phyloP scores from a whole-genome alignment of 2,113 vertebrate genomes.

The Austrofundulus limnaeus region DNA sequence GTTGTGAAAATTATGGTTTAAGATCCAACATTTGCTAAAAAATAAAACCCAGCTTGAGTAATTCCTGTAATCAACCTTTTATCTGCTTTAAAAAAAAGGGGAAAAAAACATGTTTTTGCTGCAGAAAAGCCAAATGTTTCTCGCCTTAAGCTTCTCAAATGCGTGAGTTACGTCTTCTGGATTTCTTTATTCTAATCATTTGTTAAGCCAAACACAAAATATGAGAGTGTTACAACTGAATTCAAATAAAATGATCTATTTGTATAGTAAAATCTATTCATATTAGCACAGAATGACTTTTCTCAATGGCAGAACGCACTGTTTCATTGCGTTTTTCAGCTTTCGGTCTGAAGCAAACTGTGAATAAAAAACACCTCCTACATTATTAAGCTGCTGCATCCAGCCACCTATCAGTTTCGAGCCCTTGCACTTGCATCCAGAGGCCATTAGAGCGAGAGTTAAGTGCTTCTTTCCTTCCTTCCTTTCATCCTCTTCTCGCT shows the following conservation, averaged over 20 bases:
- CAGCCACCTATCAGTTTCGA: constrained; percentile 54
- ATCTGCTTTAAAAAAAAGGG: too few species aligned
- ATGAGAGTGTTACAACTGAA: too few species aligned
- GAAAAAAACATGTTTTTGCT: too few species aligned
- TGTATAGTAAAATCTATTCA: too few species aligned
- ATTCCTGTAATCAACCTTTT: too few species aligned
- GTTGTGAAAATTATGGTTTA: too few species aligned
- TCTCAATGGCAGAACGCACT: constrained; percentile 25
- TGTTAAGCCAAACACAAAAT: not conserved
- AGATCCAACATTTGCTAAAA: too few species aligned
- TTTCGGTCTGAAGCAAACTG: constrained; percentile 23
- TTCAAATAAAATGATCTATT: too few species aligned
- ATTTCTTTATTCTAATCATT: not conserved
- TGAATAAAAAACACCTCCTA: constrained; percentile 48
- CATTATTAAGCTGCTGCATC: constrained; percentile 69
- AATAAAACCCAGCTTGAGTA: too few species aligned
- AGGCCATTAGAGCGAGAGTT: constrained; percentile 63
- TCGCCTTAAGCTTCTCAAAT: too few species aligned
- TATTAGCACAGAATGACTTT: not conserved
- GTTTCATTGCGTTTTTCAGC: constrained; percentile 47
- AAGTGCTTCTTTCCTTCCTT: constrained; percentile 65
- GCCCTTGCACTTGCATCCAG: constrained; percentile 52
- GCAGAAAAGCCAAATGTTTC: not conserved
- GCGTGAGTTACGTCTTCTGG: not conserved
- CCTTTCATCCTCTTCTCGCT: constrained; percentile 30